These are phyloP conservation scores for Dyspetes luteomarginatus DNA, from an alignment of 2,888 invertebrate genomes.

Conservation along the genomic window DNA sequence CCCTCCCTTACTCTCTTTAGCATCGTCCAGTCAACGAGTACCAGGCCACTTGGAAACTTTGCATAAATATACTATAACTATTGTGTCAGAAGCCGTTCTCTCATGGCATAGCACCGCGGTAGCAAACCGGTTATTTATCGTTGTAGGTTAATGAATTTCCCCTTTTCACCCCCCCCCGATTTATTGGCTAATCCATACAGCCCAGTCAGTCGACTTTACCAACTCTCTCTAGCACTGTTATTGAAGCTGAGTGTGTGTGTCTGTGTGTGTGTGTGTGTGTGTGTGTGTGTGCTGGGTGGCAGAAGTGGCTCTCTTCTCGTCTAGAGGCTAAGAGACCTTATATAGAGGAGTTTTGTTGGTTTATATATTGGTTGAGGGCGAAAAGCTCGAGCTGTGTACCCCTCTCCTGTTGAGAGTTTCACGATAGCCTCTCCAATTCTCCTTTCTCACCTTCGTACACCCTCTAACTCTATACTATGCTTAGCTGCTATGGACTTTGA, in stretches of 20 bases:
- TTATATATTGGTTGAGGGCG: constrained; percentile 13
- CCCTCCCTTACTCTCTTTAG: constrained; percentile 31
- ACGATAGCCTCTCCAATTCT: not conserved
- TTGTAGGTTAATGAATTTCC: constrained; percentile 80
- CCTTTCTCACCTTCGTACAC: not conserved
- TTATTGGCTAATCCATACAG: constrained; percentile 74
- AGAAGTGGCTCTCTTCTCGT: constrained; percentile 13
- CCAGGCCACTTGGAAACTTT: constrained; percentile 78
- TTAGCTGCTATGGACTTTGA: constrained; percentile 16
- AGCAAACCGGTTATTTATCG: constrained; percentile 77
- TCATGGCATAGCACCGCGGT: constrained; percentile 57
- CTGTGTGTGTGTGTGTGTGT: not conserved
- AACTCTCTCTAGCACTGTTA: constrained; percentile 9
- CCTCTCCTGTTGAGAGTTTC: constrained; percentile 11
- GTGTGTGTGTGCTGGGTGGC: not conserved
- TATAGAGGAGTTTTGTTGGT: constrained; percentile 15
- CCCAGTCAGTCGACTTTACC: constrained; percentile 9
- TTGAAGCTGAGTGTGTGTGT: not conserved
- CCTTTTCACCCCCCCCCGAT: constrained; percentile 74
- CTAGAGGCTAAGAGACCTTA: not conserved
- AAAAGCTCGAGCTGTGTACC: constrained; percentile 7
- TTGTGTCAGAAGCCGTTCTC: constrained; percentile 75
- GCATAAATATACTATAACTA: constrained; percentile 82
- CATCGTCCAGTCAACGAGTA: constrained; percentile 30
- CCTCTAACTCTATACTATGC: not conserved